phyloP scores from a whole-genome alignment of 2,888 invertebrate genomes.

The Protophormia terraenovae region DNA sequence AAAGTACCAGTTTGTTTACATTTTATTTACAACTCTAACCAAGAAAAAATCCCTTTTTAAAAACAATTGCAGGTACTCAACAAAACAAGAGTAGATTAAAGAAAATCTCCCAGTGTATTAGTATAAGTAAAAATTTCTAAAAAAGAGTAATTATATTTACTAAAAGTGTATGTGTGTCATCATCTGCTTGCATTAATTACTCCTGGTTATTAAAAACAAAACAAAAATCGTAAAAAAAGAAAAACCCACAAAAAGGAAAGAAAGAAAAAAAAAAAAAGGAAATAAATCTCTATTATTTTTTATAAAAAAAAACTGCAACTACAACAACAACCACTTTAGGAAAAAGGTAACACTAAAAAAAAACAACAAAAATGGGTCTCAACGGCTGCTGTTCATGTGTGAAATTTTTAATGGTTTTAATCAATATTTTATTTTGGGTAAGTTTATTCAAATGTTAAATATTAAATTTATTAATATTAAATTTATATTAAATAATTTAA shows the following conservation, averaged over 20 bases:
- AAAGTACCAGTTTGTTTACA: not conserved
- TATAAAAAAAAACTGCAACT: slow-evolving; percentile 12
- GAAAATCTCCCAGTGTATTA: not conserved
- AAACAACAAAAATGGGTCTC: slow-evolving; percentile 77
- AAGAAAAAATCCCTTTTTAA: not conserved
- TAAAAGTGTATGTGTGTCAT: slow-evolving; percentile 20
- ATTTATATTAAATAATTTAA: not conserved
- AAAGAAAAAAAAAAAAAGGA: not conserved
- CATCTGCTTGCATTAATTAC: not conserved
- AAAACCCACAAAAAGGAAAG: not conserved
- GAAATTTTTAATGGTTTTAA: slow-evolving; percentile 80
- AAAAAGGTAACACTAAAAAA: not conserved
- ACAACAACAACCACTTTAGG: not conserved
- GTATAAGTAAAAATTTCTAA: not conserved
- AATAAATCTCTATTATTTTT: slow-evolving; percentile 21
- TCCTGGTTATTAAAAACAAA: not conserved
- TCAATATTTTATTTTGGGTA: slow-evolving; percentile 81
- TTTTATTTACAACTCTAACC: not conserved
- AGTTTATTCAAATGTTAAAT: slow-evolving; percentile 67
- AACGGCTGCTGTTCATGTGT: slow-evolving; percentile 80
- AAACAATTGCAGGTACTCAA: not conserved
- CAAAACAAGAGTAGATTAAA: slow-evolving; percentile 1
- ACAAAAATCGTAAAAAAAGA: not conserved
- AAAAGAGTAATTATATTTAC: slow-evolving; percentile 2
- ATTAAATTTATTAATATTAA: not conserved